phyloP scores from a whole-genome alignment of 1,140 invertebrate genomes.

The Pseudachorutes palmiensis region DNA sequence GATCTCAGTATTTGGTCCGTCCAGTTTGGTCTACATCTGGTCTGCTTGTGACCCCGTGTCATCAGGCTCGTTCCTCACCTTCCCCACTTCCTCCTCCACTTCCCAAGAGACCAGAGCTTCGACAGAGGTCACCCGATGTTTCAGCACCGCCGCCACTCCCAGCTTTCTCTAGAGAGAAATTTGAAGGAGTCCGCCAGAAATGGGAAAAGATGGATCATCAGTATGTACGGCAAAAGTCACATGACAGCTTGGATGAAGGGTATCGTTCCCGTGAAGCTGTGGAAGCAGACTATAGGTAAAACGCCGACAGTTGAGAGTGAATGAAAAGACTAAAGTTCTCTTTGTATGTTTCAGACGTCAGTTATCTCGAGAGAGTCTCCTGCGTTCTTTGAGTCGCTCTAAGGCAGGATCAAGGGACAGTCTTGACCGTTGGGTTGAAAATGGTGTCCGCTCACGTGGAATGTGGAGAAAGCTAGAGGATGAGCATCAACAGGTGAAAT shows the following conservation, averaged over 20 bases:
- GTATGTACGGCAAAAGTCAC: constrained; percentile 33
- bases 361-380: constrained; percentile 32
- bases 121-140: constrained; percentile 35
- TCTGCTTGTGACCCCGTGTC: constrained; percentile 11
- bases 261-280: constrained; percentile 36
- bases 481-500: constrained; percentile 39
- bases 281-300: constrained; percentile 37
- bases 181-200: constrained; percentile 36
- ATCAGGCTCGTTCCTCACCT: constrained; percentile 17
- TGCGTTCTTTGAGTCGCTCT: constrained; percentile 34
- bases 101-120: constrained; percentile 34
- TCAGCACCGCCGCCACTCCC: constrained; percentile 24
- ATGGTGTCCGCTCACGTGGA: constrained; percentile 32
- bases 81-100: constrained; percentile 33
- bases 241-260: constrained; percentile 37
- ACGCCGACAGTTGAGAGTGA: too few relatives aligned
- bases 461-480: constrained; percentile 31
- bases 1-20: constrained; percentile 39
- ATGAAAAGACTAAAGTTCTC: too few relatives aligned
- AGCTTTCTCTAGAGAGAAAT: constrained; percentile 28
- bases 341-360: constrained; percentile 32
- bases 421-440: constrained; percentile 38
- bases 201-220: constrained; percentile 38
- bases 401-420: constrained; percentile 37
- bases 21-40: constrained; percentile 33